These are phyloP conservation scores for Platerodrilus igneus DNA, from an alignment of 2,888 invertebrate genomes.

Conservation along the genomic window DNA sequence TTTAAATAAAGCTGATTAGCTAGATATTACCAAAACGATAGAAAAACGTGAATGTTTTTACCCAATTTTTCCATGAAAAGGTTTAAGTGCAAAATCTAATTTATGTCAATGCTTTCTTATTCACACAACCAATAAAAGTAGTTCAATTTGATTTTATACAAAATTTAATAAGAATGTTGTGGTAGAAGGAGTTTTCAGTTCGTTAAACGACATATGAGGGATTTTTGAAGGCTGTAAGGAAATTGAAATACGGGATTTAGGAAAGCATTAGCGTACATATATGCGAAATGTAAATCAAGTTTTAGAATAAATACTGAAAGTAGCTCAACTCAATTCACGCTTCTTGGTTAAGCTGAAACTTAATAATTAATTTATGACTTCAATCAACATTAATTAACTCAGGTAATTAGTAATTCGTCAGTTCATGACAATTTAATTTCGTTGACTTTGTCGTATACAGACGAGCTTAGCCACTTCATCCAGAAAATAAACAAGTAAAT, in stretches of 20 bases:
- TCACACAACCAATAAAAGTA: constrained; percentile 11
- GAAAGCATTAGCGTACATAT: too few relatives aligned
- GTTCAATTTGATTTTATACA: constrained; percentile 12
- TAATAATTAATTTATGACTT: constrained; percentile 12
- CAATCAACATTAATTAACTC: constrained; percentile 20
- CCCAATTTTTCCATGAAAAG: too few relatives aligned
- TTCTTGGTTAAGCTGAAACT: too few relatives aligned
- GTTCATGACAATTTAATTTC: constrained; percentile 23
- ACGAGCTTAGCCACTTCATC: constrained; percentile 17
- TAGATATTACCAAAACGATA: constrained; percentile 16
- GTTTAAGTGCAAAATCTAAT: too few relatives aligned
- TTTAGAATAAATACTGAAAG: too few relatives aligned
- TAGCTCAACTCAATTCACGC: too few relatives aligned
- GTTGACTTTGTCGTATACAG: constrained; percentile 20
- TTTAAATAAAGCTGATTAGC: constrained; percentile 43
- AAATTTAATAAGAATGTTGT: constrained; percentile 20
- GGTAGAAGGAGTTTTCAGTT: constrained; percentile 19
- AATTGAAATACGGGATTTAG: too few relatives aligned
- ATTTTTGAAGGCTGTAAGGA: constrained; percentile 1
- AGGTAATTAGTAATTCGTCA: constrained; percentile 22
- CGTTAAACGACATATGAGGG: constrained; percentile 15
- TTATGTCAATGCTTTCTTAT: too few relatives aligned
- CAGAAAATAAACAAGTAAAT: constrained; percentile 24
- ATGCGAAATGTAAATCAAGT: too few relatives aligned
- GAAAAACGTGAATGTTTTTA: constrained; percentile 11